Conservation (phyloP, 2,797 vertebrate genomes). For the Borostomias antarcticus region DNA sequence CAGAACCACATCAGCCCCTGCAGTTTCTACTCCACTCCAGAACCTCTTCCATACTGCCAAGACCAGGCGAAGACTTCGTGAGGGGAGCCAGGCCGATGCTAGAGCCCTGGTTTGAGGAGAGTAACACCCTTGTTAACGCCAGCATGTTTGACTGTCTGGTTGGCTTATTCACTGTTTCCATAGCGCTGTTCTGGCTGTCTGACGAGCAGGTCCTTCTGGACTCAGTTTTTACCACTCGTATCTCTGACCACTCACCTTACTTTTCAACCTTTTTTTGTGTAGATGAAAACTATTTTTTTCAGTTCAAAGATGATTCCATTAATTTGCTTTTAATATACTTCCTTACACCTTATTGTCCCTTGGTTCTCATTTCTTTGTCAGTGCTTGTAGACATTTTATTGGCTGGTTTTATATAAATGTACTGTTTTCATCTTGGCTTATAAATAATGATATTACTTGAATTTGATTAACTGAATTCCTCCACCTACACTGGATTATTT, state of each 20-base stretch:
- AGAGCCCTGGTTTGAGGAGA: not conserved
- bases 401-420: constrained; percentile 53
- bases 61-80: not conserved
- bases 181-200: constrained; percentile 34
- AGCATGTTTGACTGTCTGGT: too few relatives aligned
- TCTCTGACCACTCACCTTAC: constrained; percentile 20
- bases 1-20: not conserved
- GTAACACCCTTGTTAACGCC: not conserved
- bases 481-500: constrained; percentile 56
- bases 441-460: constrained; percentile 28
- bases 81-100: not conserved
- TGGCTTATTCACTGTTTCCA: constrained; percentile 23
- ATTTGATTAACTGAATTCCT: constrained; percentile 16
- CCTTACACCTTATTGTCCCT: constrained; percentile 36
- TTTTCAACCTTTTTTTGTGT: constrained; percentile 32
- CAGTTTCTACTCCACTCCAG: not conserved
- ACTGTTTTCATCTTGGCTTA: constrained; percentile 50
- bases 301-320: constrained; percentile 56
- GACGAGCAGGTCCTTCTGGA: constrained; percentile 35
- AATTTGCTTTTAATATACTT: constrained; percentile 2
- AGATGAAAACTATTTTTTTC: constrained; percentile 39
- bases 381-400: constrained; percentile 6
- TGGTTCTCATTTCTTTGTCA: constrained; percentile 55
- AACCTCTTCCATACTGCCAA: not conserved
- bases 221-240: constrained; percentile 4